Evolutionary conservation across 2,797 vertebrate species (phyloP).

Genomic region (Miichthys miiuy): DNA sequence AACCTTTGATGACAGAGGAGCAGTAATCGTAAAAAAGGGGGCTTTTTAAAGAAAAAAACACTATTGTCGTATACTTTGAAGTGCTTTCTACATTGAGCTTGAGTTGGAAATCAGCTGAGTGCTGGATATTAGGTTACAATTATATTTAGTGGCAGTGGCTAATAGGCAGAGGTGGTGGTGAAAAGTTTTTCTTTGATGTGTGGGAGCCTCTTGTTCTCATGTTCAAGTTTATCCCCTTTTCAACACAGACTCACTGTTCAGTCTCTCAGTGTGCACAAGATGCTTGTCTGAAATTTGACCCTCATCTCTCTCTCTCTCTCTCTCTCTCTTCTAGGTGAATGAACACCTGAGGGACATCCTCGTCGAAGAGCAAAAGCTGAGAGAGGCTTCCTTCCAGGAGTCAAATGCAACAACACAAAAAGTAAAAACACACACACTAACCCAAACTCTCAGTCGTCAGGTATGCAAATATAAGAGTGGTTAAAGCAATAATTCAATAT

Average conservation of each 20-base stretch:
- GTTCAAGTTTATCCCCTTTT: slow-evolving; percentile 25
- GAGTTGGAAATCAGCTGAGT: neutral
- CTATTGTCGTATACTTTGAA: slow-evolving; percentile 18
- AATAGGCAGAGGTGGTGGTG: slow-evolving; percentile 18
- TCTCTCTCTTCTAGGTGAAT: slow-evolving; percentile 87
- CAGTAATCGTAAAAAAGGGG: neutral
- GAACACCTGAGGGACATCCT: slow-evolving; percentile 95
- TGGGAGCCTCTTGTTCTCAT: slow-evolving; percentile 17
- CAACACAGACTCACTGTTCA: slow-evolving; percentile 53
- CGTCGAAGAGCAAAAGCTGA: slow-evolving; percentile 91
- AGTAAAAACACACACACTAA: slow-evolving; percentile 80
- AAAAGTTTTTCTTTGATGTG: slow-evolving; percentile 37
- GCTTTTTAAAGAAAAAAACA: neutral
- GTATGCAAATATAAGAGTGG: neutral
- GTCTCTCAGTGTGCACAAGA: slow-evolving; percentile 26
- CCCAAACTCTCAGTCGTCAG: neutral
- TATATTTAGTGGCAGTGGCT: slow-evolving; percentile 20
- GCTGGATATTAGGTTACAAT: slow-evolving; percentile 31
- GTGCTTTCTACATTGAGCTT: neutral
- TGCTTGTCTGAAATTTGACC: slow-evolving; percentile 53
- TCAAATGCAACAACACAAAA: slow-evolving; percentile 78
- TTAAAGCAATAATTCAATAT: neutral
- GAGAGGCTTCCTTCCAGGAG: slow-evolving; percentile 84
- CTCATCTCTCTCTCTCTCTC: slow-evolving; percentile 1
- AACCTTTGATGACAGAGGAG: slow-evolving; percentile 11